Evolutionary conservation across 1,140 invertebrate species (phyloP), one percentile per base, ranked within the genome.

Genomic region (Drosophila mojavensis): DNA sequence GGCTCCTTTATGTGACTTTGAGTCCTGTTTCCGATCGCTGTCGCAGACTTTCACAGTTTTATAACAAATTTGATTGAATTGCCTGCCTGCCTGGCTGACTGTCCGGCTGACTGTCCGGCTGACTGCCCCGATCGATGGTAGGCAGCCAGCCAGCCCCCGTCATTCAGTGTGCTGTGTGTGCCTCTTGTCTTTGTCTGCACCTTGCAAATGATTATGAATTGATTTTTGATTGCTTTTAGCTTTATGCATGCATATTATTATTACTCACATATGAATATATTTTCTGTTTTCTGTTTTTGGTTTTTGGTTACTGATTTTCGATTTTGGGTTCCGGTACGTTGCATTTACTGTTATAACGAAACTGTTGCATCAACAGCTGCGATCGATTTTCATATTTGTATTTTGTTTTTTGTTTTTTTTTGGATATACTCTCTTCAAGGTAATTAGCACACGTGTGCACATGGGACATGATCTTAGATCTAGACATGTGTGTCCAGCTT

Each of bases 121-220:
- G 17, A 17, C 17, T 43, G 41, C 15, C n/a, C n/a, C n/a, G 43
- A 43, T 45, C n/a, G 43, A 43, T 45, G 67, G 28, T 28, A 33
- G 33, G 7, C 33, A 33, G 33, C 33, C 33, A 33, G 33, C 33
- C 20, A 26, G 47, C 28, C 20, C 17, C 41, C 55, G 48, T 50
- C 41, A 9, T 30, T 59, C 13, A 17, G 43, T 56, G 54, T n/a
- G 15, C 9, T 47, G 43, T 56, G 26, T 24, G 15, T 13, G 13
- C n/a, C 36, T 15, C 36, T 65, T 45, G 24, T 13, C 60, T 60
- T 47, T 50, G 79, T 78, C 75, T 91, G 83, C 79, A 86, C 82
- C 75, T 84, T 91, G 88, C 88, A 91, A 91, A 91, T 91, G 89
- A 78, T 91, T 91, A 91, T 91, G 88, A 91, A 91, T 91, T 91